Conservation (phyloP, 2,888 invertebrate genomes). For the Lordiphosa fenestrarum region DNA sequence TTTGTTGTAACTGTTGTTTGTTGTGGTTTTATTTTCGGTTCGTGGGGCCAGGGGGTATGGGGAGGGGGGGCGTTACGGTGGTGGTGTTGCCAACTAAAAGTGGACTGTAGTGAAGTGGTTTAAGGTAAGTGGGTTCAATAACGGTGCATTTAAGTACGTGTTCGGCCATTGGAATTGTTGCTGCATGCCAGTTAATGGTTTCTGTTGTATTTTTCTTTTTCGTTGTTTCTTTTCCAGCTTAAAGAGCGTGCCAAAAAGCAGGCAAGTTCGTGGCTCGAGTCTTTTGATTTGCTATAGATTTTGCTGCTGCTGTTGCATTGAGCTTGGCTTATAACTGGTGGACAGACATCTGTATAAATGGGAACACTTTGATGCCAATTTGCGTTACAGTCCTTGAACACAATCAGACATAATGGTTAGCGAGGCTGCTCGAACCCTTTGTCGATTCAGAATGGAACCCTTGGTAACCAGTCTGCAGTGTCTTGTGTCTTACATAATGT, state of each 20-base stretch:
- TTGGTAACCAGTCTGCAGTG: too few species aligned
- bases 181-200: not conserved
- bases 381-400: slow-evolving; percentile 20
- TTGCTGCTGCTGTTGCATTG: too few species aligned
- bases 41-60: too few species aligned
- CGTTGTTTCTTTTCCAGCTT: slow-evolving; percentile 17
- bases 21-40: not conserved
- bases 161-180: slow-evolving; percentile 14
- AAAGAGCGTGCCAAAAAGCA: slow-evolving; percentile 11
- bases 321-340: too few species aligned
- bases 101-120: slow-evolving; percentile 24
- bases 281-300: slow-evolving; percentile 23
- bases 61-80: not conserved
- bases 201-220: not conserved
- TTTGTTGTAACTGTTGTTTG: slow-evolving; percentile 21
- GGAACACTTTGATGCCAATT: slow-evolving; percentile 5
- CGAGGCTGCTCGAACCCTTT: not conserved
- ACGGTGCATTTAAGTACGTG: slow-evolving; percentile 67
- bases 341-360: too few species aligned
- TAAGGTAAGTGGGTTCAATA: slow-evolving; percentile 61
- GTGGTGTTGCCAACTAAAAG: slow-evolving; percentile 13
- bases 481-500: slow-evolving; percentile 49
- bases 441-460: too few species aligned
- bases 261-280: slow-evolving; percentile 21
- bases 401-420: not conserved